Evolutionary conservation across 37 sponge, comb jelly and placozoan genomes (phyloP).

Genomic region (Oscarella lobularis): DNA sequence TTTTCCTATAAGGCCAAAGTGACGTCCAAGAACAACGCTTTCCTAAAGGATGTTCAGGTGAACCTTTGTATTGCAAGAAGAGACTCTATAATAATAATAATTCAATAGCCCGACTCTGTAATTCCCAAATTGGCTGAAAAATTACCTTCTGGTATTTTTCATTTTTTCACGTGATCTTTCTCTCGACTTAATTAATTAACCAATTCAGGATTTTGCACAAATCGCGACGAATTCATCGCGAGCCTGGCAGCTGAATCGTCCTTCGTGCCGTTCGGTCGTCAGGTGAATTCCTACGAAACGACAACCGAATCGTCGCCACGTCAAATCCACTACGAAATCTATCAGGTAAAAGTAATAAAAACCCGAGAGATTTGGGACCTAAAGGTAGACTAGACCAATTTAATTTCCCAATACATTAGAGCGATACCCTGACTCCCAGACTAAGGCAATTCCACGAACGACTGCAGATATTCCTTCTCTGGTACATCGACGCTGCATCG

Average conservation of each 20-base stretch:
- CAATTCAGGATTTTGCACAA: constrained; percentile 14
- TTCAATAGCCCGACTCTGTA: too few relatives aligned
- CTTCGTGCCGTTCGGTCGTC: constrained; percentile 53
- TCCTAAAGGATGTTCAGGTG: too few relatives aligned
- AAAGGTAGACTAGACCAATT: too few relatives aligned
- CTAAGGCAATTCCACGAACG: constrained; percentile 42
- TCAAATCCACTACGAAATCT: constrained; percentile 26
- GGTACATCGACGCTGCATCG: constrained; percentile 84
- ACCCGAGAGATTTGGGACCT: not conserved
- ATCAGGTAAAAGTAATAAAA: constrained; percentile 22
- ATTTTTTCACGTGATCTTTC: too few relatives aligned
- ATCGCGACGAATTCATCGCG: constrained; percentile 30
- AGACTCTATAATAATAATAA: too few relatives aligned
- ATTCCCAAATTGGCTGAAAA: too few relatives aligned
- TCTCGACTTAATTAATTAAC: too few relatives aligned
- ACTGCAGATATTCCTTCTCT: constrained; percentile 61
- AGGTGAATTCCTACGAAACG: constrained; percentile 18
- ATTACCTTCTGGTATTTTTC: too few relatives aligned
- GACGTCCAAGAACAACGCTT: too few relatives aligned
- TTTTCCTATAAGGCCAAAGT: not conserved
- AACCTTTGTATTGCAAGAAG: too few relatives aligned
- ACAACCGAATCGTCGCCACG: too few relatives aligned
- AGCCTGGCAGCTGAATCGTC: constrained; percentile 9
- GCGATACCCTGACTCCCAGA: constrained; percentile 23
- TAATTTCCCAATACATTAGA: constrained; percentile 35